These are phyloP conservation scores for Petromus typicus DNA, from an alignment of 2,113 vertebrate species.

Conservation along the genomic window DNA sequence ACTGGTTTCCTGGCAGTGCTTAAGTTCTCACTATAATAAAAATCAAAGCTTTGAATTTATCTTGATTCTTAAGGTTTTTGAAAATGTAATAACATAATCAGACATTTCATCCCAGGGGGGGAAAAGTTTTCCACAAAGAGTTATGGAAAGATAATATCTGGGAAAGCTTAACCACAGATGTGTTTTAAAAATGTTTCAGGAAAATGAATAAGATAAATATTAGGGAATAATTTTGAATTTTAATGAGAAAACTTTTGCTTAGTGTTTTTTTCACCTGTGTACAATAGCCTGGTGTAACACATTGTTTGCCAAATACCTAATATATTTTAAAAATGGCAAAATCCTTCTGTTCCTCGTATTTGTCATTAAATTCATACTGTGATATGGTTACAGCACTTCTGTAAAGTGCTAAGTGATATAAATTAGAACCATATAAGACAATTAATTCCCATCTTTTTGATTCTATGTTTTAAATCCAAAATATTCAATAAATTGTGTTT, in stretches of 20 bases:
- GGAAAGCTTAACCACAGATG: background rate
- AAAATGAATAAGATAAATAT: background rate
- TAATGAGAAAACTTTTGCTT: background rate
- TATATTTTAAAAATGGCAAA: background rate
- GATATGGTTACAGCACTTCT: background rate
- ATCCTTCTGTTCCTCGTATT: background rate
- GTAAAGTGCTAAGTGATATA: background rate
- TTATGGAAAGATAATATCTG: constrained; percentile 12
- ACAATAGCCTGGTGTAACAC: background rate
- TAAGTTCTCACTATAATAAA: background rate
- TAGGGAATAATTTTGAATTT: background rate
- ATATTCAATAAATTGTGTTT: background rate
- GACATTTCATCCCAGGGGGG: background rate
- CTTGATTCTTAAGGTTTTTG: background rate
- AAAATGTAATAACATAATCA: background rate
- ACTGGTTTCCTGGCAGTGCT: background rate
- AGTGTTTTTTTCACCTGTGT: background rate
- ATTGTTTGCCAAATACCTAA: background rate
- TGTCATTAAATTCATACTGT: background rate
- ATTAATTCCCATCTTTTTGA: background rate
- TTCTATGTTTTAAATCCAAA: background rate
- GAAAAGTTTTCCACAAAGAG: background rate
- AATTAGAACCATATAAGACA: background rate
- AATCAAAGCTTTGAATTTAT: constrained; percentile 9
- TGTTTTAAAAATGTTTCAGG: background rate